Base-by-base conservation (phyloP, 2,888 invertebrate genomes). In the Cyclophora punctaria region DNA sequence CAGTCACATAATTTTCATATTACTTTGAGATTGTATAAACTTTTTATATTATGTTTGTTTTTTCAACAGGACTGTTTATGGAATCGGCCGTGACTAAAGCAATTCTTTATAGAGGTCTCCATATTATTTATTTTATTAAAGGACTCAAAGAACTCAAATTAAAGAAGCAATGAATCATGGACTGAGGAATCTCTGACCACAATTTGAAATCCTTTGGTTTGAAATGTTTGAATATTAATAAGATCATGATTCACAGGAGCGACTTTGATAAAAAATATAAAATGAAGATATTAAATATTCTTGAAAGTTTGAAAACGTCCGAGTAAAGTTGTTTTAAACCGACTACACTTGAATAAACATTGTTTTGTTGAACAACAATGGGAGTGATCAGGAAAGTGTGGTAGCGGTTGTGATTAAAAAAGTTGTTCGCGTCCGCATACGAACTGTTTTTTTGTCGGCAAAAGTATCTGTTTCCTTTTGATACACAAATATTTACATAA, bases 131-230 rank as follows among this genome's bases (percentile, higher is more conserved):
- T 37, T 37, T 2, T 37, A 37, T 5, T 37, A 47, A 54, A 60
- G 47, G 53, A 63, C 59, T 51, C 55, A 20, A 20, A 20, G 20
- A 20, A 20, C 20, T 20, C 20, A 20, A 20, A 20, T 20, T 2
- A 67, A 59, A 58, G 54, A 52, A 52, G 5, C 45, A 7, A 69
- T 78, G 78, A 77, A 66, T 82, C 80, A 83, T 61, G 63, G 58
- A 51, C 62, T 62, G 63, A 62, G 65, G 69, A 73, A 78, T 78
- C 69, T 70, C 62, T 67, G 64, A 69, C 73, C 71, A 70, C 67
- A 70, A 57, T 61, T 59, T 60, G 63, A 51, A 62, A 63, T 55
- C 66, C 66, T 64, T 65, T 64, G 52, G 20, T 20, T 20, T 20
- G 20, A 20, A 20, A 20, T 20, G 20, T 20, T 20, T 20, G 66